These are phyloP conservation scores for Zosterops borbonicus DNA, from an alignment of 2,113 vertebrate genomes.

Conservation along the genomic window DNA sequence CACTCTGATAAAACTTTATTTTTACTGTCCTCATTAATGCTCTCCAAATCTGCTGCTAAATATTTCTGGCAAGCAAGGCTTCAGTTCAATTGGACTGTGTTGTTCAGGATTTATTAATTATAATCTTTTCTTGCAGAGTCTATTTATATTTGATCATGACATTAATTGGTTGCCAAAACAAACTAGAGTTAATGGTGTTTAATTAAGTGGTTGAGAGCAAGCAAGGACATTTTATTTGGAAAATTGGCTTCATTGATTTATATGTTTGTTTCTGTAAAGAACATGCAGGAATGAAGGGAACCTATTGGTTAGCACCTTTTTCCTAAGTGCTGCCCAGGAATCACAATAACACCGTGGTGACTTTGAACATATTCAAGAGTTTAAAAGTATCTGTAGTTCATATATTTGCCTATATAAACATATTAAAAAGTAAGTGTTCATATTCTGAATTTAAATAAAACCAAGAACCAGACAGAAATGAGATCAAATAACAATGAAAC, in stretches of 20 bases:
- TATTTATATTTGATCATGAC: constrained; percentile 73
- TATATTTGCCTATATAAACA: background rate
- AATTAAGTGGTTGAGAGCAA: constrained; percentile 72
- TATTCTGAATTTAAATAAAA: background rate
- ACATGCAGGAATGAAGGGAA: constrained; percentile 2
- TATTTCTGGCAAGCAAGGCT: constrained; percentile 58
- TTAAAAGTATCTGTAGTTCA: background rate
- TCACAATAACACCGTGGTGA: background rate
- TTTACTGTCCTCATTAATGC: constrained; percentile 50
- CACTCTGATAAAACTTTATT: constrained; percentile 46
- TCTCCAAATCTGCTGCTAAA: constrained; percentile 54
- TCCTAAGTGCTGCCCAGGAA: background rate
- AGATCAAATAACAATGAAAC: background rate
- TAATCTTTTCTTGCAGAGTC: constrained; percentile 65
- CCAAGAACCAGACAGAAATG: background rate
- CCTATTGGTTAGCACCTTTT: background rate
- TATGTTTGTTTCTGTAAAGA: constrained; percentile 36
- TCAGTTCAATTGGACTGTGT: constrained; percentile 51
- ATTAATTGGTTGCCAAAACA: constrained; percentile 75
- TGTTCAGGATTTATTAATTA: constrained; percentile 74
- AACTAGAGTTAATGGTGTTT: constrained; percentile 75
- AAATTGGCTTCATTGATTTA: constrained; percentile 60
- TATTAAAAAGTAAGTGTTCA: background rate
- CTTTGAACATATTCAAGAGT: background rate
- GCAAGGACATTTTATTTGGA: constrained; percentile 61